phyloP scores from a whole-genome alignment of 2,113 vertebrate genomes.

The Neomonachus schauinslandi region DNA sequence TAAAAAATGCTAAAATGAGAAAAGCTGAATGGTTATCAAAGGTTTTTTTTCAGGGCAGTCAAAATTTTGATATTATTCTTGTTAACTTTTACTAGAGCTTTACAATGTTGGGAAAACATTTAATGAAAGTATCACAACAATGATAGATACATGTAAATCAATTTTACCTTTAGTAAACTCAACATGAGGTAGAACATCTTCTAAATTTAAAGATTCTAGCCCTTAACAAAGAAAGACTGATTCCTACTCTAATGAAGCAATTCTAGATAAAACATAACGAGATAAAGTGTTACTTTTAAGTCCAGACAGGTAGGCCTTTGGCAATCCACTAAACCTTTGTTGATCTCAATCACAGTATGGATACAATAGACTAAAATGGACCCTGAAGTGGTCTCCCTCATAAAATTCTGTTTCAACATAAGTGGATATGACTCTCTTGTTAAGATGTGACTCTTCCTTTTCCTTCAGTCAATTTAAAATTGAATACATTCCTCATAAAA shows the following conservation, averaged over 20 bases:
- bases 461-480: conserved; percentile 15
- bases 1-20: background rate
- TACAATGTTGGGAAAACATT: background rate
- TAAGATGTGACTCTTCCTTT: conserved; percentile 32
- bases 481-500: conserved; percentile 29
- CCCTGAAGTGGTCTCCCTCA: background rate
- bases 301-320: background rate
- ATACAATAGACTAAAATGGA: background rate
- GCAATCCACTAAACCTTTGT: background rate
- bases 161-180: background rate
- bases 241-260: conserved; percentile 11
- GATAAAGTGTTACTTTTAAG: background rate
- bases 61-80: background rate
- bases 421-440: background rate
- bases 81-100: background rate
- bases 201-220: background rate
- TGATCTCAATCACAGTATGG: background rate
- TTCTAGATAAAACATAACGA: background rate
- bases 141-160: background rate
- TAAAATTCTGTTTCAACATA: background rate
- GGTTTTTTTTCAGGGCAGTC: background rate
- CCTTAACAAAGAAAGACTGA: background rate
- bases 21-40: background rate
- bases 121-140: background rate
- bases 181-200: background rate